phyloP scores from a whole-genome alignment of 1,140 invertebrate genomes.

The Zaprionus vittiger region DNA sequence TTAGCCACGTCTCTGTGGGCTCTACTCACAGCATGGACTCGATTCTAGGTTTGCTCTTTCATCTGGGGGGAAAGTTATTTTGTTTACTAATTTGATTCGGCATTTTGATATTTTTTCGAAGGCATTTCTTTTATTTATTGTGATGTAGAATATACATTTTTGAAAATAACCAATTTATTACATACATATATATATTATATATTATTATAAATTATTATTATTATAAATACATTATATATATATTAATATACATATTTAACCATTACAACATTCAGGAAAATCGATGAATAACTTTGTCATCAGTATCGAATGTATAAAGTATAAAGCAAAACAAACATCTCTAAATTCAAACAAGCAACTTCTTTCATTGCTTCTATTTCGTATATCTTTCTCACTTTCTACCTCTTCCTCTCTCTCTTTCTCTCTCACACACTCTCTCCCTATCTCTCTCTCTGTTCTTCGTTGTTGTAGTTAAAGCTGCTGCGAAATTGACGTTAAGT shows the following conservation, averaged over 20 bases:
- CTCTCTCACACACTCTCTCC: too few species aligned
- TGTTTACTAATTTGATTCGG: background rate
- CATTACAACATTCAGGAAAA: background rate
- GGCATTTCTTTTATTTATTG: background rate
- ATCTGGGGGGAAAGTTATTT: background rate
- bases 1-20: constrained; percentile 45
- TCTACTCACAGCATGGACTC: background rate
- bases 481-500: constrained; percentile 64
- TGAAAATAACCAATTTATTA: too few species aligned
- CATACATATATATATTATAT: too few species aligned
- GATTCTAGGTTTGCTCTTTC: background rate
- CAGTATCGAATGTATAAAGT: too few species aligned
- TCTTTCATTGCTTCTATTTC: background rate
- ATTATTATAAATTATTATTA: too few species aligned
- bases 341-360: background rate
- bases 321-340: background rate
- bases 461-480: constrained; percentile 42
- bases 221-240: too few species aligned
- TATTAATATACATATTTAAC: too few species aligned
- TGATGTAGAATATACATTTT: too few species aligned
- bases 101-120: background rate
- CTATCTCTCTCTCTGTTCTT: background rate
- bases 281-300: background rate
- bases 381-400: too few species aligned
- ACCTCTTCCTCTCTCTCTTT: background rate